Evolutionary conservation across 30 jellyfish, hydroid and myxozoan genomes (phyloP).

Genomic region (Cassiopea xamachana): DNA sequence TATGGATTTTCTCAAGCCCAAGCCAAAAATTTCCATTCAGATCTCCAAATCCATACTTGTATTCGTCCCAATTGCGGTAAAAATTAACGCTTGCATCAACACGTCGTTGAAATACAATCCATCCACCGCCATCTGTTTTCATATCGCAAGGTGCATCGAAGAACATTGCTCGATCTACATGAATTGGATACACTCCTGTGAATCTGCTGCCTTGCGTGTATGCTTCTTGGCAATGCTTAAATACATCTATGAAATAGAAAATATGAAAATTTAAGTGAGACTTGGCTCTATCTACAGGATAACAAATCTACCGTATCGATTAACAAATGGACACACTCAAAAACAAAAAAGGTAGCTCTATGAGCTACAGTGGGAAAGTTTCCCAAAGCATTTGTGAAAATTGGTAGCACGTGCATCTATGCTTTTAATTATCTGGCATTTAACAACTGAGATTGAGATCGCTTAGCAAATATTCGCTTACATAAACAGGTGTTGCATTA

Average conservation of each 20-base stretch:
- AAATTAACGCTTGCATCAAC: constrained; percentile 48
- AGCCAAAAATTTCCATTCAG: constrained; percentile 66
- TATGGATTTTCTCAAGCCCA: constrained; percentile 54
- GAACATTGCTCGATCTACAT: neutral
- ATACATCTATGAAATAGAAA: neutral
- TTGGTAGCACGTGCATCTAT: too few relatives aligned
- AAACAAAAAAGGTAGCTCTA: too few relatives aligned
- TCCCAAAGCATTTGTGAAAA: too few relatives aligned
- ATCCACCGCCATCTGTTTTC: constrained; percentile 67
- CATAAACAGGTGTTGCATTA: too few relatives aligned
- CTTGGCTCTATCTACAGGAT: too few relatives aligned
- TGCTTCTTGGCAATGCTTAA: constrained; percentile 10
- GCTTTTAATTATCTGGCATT: too few relatives aligned
- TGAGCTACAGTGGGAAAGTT: too few relatives aligned
- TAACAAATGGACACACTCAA: too few relatives aligned
- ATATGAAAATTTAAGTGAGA: too few relatives aligned
- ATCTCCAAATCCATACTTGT: constrained; percentile 61
- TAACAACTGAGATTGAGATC: too few relatives aligned
- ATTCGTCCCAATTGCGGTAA: constrained; percentile 38
- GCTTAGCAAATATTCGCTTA: too few relatives aligned
- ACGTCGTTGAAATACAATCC: constrained; percentile 68
- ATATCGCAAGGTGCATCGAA: constrained; percentile 47
- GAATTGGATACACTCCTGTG: neutral
- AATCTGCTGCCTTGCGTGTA: neutral
- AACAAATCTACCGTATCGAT: too few relatives aligned